Conservation (phyloP, 2,113 vertebrate species). For the Ciconia stormi region DNA sequence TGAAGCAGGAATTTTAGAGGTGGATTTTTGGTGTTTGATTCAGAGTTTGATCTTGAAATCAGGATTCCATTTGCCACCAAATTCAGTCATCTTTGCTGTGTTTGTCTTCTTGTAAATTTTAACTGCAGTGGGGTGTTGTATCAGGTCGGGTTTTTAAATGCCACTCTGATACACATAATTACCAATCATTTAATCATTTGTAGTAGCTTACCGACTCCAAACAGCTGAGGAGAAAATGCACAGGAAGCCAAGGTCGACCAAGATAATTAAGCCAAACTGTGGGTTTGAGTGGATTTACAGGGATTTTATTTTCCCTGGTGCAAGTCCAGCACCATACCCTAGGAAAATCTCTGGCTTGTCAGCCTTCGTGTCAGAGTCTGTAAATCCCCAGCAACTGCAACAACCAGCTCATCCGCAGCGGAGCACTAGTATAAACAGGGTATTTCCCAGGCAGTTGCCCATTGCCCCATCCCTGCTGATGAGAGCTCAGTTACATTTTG, state of each 20-base stretch:
- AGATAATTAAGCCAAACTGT: background rate
- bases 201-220: background rate
- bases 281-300: background rate
- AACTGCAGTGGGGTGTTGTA: background rate
- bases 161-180: background rate
- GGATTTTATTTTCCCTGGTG: background rate
- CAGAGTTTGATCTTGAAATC: background rate
- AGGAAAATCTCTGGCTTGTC: background rate
- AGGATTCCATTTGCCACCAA: background rate
- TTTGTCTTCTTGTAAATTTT: background rate
- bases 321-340: background rate
- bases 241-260: background rate
- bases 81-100: background rate
- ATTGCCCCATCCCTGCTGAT: fast-evolving
- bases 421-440: background rate
- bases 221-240: background rate
- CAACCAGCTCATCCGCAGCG: fast-evolving
- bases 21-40: background rate
- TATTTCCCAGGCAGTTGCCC: background rate
- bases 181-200: background rate
- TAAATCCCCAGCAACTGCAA: background rate
- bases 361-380: fast-evolving
- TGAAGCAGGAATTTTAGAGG: background rate
- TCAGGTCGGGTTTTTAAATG: background rate
- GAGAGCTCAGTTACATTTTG: background rate